Percentiles rank a stretch among this genome's conserved stretches.
These are phyloP conservation scores for Drosophila borborema DNA, from an alignment of 2,888 invertebrate species.

Conservation along the genomic window DNA sequence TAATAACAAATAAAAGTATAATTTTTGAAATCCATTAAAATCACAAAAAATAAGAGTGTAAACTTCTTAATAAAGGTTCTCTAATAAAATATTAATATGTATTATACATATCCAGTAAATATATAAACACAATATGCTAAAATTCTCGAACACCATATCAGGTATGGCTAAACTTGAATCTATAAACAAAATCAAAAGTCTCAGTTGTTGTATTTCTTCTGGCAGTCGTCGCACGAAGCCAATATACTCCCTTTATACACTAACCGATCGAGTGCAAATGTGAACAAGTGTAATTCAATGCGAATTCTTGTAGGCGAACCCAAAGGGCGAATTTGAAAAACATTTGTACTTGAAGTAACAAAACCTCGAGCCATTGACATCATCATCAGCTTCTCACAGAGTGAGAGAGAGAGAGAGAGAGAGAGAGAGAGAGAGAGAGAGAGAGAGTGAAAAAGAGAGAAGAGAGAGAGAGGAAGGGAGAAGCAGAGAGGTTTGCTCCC, in stretches of 20 bases:
- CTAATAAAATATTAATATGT: too few relatives aligned
- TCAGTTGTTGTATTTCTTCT: neutral
- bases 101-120: too few relatives aligned
- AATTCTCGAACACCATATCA: neutral
- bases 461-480: neutral
- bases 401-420: too few relatives aligned
- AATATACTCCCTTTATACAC: neutral
- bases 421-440: too few relatives aligned
- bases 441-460: too few relatives aligned
- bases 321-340: constrained; percentile 59
- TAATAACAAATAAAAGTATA: too few relatives aligned
- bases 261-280: too few relatives aligned
- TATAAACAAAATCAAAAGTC: too few relatives aligned
- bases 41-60: too few relatives aligned
- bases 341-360: constrained; percentile 54
- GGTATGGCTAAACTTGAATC: neutral
- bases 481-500: constrained; percentile 14
- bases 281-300: constrained; percentile 72
- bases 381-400: constrained; percentile 33
- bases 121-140: neutral
- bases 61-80: too few relatives aligned
- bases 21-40: too few relatives aligned
- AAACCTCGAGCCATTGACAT: constrained; percentile 61
- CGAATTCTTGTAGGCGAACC: constrained; percentile 59
- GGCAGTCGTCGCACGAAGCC: neutral